Evolutionary conservation across 2,797 vertebrate genomes (phyloP).

Genomic region (Schizothorax lantsangensis): DNA sequence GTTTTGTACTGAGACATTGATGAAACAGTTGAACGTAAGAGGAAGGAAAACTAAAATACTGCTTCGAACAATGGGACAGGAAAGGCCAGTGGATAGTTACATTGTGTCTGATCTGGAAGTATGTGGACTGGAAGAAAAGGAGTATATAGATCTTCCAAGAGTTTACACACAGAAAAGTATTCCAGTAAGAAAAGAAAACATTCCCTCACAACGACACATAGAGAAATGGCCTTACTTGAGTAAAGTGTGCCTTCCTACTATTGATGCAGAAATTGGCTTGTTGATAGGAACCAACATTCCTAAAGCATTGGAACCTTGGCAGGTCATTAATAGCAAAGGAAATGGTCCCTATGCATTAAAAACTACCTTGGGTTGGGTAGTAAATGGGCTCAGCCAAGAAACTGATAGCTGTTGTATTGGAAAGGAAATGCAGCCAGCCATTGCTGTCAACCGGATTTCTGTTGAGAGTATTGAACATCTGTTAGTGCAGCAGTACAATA

Average conservation of each 20-base stretch:
- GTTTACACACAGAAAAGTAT: constrained; percentile 17
- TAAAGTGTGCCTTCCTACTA: constrained; percentile 3
- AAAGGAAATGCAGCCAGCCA: too few species aligned
- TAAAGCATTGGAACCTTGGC: too few species aligned
- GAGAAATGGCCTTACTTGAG: constrained; percentile 20
- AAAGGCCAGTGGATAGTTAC: constrained; percentile 27
- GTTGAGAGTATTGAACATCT: too few species aligned
- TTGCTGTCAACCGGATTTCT: too few species aligned
- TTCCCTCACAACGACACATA: neutral
- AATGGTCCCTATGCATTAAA: neutral
- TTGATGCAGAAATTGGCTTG: neutral
- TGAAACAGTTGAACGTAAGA: too few species aligned
- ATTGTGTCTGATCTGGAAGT: constrained; percentile 11
- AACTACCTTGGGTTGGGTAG: too few species aligned
- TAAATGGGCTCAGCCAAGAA: too few species aligned
- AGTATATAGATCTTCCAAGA: neutral
- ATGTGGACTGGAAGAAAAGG: constrained; percentile 12
- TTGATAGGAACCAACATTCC: constrained; percentile 8
- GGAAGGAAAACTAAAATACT: too few species aligned
- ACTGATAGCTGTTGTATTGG: too few species aligned
- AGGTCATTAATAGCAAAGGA: constrained; percentile 2
- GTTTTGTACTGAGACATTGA: constrained; percentile 19
- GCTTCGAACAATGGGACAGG: constrained; percentile 5
- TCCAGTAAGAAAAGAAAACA: constrained; percentile 25
- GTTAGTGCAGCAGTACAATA: too few species aligned